Conservation (phyloP, 37 sponge, comb jelly and placozoan species). For the Geodia barretti region DNA sequence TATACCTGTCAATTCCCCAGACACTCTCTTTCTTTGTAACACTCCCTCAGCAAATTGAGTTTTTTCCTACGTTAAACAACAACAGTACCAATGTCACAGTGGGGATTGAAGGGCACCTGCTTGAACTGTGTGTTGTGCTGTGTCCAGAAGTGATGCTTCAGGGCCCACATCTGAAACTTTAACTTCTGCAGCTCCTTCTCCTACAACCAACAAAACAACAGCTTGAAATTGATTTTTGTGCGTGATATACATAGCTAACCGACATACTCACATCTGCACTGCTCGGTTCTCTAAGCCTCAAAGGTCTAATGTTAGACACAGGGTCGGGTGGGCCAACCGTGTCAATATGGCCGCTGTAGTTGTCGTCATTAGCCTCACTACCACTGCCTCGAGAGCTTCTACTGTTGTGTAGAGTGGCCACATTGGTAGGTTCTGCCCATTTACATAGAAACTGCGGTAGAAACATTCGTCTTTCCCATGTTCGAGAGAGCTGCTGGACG, state of each 20-base stretch:
- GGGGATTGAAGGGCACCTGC: constrained; percentile 1
- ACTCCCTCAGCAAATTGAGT: neutral
- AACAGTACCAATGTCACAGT: neutral
- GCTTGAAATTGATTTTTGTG: constrained; percentile 6
- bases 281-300: constrained; percentile 22
- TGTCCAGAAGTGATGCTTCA: constrained; percentile 56
- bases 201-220: constrained; percentile 1
- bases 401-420: too few relatives aligned
- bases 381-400: too few relatives aligned
- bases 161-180: neutral
- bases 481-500: neutral
- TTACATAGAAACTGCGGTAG: too few relatives aligned
- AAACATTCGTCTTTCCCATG: neutral
- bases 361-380: neutral
- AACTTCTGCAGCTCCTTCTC: constrained; percentile 36
- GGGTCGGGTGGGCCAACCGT: constrained; percentile 46
- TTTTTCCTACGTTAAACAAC: neutral
- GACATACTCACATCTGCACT: constrained; percentile 27
- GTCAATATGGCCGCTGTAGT: neutral
- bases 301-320: constrained; percentile 38
- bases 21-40: constrained; percentile 1
- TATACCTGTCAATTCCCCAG: neutral
- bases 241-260: too few relatives aligned
- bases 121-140: constrained; percentile 49
- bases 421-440: too few relatives aligned